Evolutionary conservation across 2,113 vertebrate genomes (phyloP), one percentile per base, ranked within the genome.

Genomic region (Chrysemys picta): DNA sequence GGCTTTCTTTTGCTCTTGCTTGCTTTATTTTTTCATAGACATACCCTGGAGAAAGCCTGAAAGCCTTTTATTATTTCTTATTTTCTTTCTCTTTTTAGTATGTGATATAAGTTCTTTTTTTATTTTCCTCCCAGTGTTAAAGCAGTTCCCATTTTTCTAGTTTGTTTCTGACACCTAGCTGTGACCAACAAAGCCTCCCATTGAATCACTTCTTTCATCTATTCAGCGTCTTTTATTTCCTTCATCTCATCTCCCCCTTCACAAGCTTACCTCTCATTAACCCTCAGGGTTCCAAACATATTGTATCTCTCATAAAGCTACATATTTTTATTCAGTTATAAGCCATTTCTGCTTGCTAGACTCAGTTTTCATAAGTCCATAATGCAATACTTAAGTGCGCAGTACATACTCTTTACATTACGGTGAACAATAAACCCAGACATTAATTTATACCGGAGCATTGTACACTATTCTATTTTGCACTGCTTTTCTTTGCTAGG

Each of bases 101-200:
- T 95, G 82, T 97, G 91, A 78, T 90, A 91, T 96, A 98, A 94
- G 91, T 98, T 98, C 93, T 95, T 97, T 93, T 94, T 93, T 54
- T 57, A 96, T 97, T 96, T 98, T 96, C 93, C 89, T 98, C 96
- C 83, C 89, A 93, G 92, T 97, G 94, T 97, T 97, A 97, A 98
- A 97, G 97, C 95, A 95, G 96, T 97, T 98, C 81, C 95, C 78
- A 94, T 97, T 98, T 98, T 97, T 97, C 97, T 96, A 97, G 98
- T 97, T 98, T 98, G 98, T 98, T 98, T 98, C 97, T 98, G 97
- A 98, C 93, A 98, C 95, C 97, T 97, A 95, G 95, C 98, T 98
- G 97, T 94, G 95, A 96, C 94, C 96, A 98, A 98, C 95, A 98
- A 97, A 97, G 95, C 97, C 97, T 98, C 94, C 92, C 96, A 97